phyloP scores from a whole-genome alignment of 2,888 invertebrate species.

The Andrena dorsata region DNA sequence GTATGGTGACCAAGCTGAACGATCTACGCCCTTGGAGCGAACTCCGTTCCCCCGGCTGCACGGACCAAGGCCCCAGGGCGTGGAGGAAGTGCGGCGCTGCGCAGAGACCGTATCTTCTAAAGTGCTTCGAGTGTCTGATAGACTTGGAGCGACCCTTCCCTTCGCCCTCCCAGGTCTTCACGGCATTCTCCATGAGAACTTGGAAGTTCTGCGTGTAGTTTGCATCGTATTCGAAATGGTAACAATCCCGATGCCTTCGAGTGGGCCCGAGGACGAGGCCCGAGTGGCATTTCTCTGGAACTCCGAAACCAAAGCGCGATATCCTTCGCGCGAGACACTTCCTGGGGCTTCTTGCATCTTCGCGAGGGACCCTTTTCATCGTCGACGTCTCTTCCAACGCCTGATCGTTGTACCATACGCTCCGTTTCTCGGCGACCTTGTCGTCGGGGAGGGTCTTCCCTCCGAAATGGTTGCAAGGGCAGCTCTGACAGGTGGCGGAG shows the following conservation, averaged over 20 bases:
- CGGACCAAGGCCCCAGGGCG: slow-evolving; percentile 86
- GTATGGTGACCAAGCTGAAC: slow-evolving; percentile 84
- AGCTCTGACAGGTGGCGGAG: slow-evolving; percentile 43
- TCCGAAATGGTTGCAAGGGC: slow-evolving; percentile 43
- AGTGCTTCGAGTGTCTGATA: slow-evolving; percentile 75
- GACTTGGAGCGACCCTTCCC: slow-evolving; percentile 17
- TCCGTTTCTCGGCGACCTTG: slow-evolving; percentile 9
- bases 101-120: slow-evolving; percentile 85
- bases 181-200: slow-evolving; percentile 74
- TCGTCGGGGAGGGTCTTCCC: not conserved
- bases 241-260: slow-evolving; percentile 51
- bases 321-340: slow-evolving; percentile 65
- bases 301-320: slow-evolving; percentile 85
- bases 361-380: not conserved
- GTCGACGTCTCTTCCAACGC: not conserved
- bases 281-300: slow-evolving; percentile 85
- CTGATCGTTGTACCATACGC: slow-evolving; percentile 38
- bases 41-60: slow-evolving; percentile 84
- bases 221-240: not conserved
- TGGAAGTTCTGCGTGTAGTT: slow-evolving; percentile 48
- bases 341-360: not conserved
- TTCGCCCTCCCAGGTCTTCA: slow-evolving; percentile 75
- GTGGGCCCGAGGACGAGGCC: slow-evolving; percentile 82
- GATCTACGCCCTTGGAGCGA: slow-evolving; percentile 85
- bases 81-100: slow-evolving; percentile 85